Evolutionary conservation across 2,113 vertebrate species (phyloP), one percentile per base, ranked within the genome.

Genomic region (Pangasianodon hypophthalmus): DNA sequence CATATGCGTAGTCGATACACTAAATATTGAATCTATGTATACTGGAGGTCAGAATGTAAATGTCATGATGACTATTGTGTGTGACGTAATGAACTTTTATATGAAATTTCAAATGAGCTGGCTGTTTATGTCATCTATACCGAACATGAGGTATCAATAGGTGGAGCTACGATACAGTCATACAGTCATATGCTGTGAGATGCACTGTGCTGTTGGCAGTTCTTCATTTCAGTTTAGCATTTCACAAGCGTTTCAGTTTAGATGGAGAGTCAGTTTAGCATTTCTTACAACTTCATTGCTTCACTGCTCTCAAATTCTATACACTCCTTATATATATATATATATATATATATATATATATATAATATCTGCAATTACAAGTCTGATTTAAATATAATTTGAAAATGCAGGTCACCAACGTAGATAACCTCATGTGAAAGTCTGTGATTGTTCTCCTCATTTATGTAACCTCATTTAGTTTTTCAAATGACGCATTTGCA

Each of bases 131-230:
- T 52, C 29, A 62, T 80, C 46, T 75, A 84, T 50, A 90, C 64
- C 84, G 87, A 93, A 88, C 19, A 73, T 67, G 19, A 64, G 58
- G 86, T 29, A 93, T 94, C 95, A 95, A 92, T 95, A 96, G 95
- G 94, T 93, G 95, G 96, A 92, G 95, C 95, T 95, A 93, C 92
- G 94, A 93, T 92, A 93, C 93, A 95, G 89, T 82, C 32, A 93
- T 92, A 93, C 93, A 95, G 89, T 82, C 32, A 24, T 90, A 73
- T 64, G 62, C 83, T 52, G 24, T 80, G 46, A 77, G 54, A 41
- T 48, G 85, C 84, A 41, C 24, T 50, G 58, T 73, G 60, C 85
- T 85, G 90, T 82, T 67, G 41, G 41, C 46, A 64, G 48, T 46
- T 41, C 1, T 83, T 82, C 62, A 56, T 81, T 81, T 81, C 29